Base-by-base conservation (phyloP, 2,797 vertebrate species). In the Xyrichtys novacula region DNA sequence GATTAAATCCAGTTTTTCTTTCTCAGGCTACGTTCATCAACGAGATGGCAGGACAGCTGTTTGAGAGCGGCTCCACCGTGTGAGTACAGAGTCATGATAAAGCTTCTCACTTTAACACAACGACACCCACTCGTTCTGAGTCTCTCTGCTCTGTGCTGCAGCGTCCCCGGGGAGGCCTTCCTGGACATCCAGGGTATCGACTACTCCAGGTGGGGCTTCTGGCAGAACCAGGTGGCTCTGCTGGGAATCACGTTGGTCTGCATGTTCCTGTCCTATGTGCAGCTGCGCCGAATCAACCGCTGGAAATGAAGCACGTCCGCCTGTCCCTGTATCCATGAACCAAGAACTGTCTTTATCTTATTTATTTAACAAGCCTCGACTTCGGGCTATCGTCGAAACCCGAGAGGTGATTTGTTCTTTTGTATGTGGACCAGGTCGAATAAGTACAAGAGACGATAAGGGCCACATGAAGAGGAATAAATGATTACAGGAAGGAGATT, bases 181-280 rank as follows among this genome's bases (percentile, higher is more conserved):
- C 86, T 95, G 76, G 0, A 57, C 0, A 4, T 3, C 3, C 90
- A 91, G 79, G 76, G 29, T 12, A 85, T 95, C 2, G 88, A 95
- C 87, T 93, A 94, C 88, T 95, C 94, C 1, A 6, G 7, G 0
- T 95, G 95, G 94, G 94, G 93, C 11, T 95, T 94, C 85, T 95
- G 94, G 94, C 90, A 94, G 89, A 96, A 95, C 47, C 54, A 91
- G 23, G 88, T 94, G 80, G 94, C 95, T 52, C 91, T 95, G 67
- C n/a, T 93, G 65, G 90, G 91, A 65, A 94, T 95, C 50, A 74
- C 76, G 8, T 1, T 70, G 36, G 46, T 84, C 57, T 95, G 92
- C 71, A 90, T 95, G 89, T 9, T 53, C 2, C 74, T 95, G 73
- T 59, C 94, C 54, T 95, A 95, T 7, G 46, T 95, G 15, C 94